phyloP scores from a whole-genome alignment of 2,797 vertebrate species.

The Lagorchestes hirsutus region DNA sequence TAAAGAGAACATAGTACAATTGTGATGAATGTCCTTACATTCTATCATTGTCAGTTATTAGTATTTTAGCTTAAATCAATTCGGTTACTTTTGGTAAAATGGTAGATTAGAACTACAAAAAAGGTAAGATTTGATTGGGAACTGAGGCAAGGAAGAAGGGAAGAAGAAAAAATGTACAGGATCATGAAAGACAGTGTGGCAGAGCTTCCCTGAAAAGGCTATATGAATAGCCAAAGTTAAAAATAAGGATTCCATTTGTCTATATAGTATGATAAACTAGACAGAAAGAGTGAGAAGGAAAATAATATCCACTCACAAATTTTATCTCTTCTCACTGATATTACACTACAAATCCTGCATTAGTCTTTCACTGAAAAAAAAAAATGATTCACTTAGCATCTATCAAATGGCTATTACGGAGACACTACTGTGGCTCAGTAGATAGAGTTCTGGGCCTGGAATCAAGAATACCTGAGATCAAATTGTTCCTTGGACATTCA shows the following conservation, averaged over 20 bases:
- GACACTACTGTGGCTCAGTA: not conserved
- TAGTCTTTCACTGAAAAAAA: not conserved
- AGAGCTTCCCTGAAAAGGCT: not conserved
- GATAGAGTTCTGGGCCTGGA: not conserved
- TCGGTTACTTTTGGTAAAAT: not conserved
- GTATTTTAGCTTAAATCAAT: not conserved
- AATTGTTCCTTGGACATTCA: not conserved
- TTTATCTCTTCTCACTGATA: not conserved
- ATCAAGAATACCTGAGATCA: not conserved
- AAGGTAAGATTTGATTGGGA: not conserved
- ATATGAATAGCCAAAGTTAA: not conserved
- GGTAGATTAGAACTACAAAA: not conserved
- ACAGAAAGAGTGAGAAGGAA: not conserved
- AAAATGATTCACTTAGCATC: not conserved
- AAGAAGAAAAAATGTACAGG: not conserved
- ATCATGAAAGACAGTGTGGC: not conserved
- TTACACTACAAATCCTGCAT: not conserved
- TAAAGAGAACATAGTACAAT: not conserved
- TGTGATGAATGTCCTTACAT: not conserved
- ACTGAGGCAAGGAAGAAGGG: not conserved
- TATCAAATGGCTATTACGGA: not conserved
- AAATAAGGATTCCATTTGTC: not conserved
- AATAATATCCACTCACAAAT: not conserved
- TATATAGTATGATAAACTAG: not conserved
- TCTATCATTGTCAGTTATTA: not conserved